Conservation (phyloP, 2,888 invertebrate species). For the Epinotia bilunana region DNA sequence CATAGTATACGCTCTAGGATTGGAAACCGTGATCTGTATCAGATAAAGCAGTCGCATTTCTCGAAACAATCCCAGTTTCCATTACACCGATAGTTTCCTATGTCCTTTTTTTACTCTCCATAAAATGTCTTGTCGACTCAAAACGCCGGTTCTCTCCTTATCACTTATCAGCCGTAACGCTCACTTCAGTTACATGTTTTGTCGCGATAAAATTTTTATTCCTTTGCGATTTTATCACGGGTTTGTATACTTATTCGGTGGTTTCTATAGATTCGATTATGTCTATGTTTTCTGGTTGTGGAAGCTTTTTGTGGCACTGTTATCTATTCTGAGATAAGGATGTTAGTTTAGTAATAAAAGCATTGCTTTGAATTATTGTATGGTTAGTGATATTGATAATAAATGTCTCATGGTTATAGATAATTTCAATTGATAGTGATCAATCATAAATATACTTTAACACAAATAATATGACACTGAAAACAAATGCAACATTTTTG, state of each 20-base stretch:
- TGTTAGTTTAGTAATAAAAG: slow-evolving; percentile 18
- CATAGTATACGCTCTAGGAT: background rate
- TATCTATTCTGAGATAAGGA: slow-evolving; percentile 16
- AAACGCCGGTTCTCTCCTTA: slow-evolving; percentile 25
- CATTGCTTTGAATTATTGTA: background rate
- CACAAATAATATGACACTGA: too few species aligned
- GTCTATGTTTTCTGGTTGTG: slow-evolving; percentile 28
- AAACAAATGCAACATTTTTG: too few species aligned
- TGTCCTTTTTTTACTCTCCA: slow-evolving; percentile 52
- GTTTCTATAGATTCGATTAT: slow-evolving; percentile 39
- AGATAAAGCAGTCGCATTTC: slow-evolving; percentile 6
- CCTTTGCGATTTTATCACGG: slow-evolving; percentile 46
- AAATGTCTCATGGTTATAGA: too few species aligned
- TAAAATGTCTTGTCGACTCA: slow-evolving; percentile 51
- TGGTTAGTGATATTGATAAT: background rate
- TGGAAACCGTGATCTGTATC: background rate
- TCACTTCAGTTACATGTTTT: slow-evolving; percentile 46
- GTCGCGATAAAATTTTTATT: slow-evolving; percentile 51
- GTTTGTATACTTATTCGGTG: slow-evolving; percentile 19
- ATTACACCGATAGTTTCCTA: slow-evolving; percentile 44
- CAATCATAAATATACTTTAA: background rate
- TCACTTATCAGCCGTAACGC: slow-evolving; percentile 53
- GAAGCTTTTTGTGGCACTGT: slow-evolving; percentile 19
- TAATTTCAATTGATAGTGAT: background rate
- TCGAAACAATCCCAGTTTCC: slow-evolving; percentile 17